Evolutionary conservation across 2,888 invertebrate genomes (phyloP), one percentile per base, ranked within the genome.

Genomic region (Schizaphis graminum): DNA sequence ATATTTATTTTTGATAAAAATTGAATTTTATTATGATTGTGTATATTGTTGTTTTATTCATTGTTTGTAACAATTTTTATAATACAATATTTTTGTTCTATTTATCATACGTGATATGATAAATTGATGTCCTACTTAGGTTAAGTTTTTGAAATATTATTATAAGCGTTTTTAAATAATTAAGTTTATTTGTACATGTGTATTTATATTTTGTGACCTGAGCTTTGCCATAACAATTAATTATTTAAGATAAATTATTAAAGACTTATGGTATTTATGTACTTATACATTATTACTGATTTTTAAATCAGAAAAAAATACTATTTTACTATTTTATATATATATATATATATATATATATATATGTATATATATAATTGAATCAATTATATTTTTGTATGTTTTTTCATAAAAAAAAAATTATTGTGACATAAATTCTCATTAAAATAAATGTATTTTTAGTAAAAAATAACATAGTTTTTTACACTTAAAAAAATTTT

Each of bases 361-460:
- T n/a, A 16, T n/a, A 3, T 77, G 10, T n/a, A n/a, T 77, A 35
- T 57, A 35, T 57, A 24, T 67, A 87, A 47, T 47, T 47, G 28
- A 35, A 56, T 57, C 1, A 44, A 47, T 86, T 91, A n/a, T 91
- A 91, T 44, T 91, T 86, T 85, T 91, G 44, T 93, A 89, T 84
- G 47, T 41, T 41, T 92, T 91, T 91, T 56, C n/a, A 89, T 61
- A 47, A 90, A 90, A 47, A 41, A 91, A 53, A 35, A 85, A 91
- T 26, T 85, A 49, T 24, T 49, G 57, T 67, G 41, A 91, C 44
- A 47, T 53, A 7, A 35, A 61, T n/a, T 93, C 44, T 89, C 57
- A 85, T 77, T 53, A 57, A 89, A 93, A 93, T 85, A 85, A 56
- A 93, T 77, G 10, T 93, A 89, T 93, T 91, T 94, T 90, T 57